Percentiles rank a stretch among this genome's conserved stretches.
Evolutionary conservation across 30 jellyfish, hydroid and myxozoan genomes (phyloP).

Genomic region (Hydractinia symbiolongicarpus): DNA sequence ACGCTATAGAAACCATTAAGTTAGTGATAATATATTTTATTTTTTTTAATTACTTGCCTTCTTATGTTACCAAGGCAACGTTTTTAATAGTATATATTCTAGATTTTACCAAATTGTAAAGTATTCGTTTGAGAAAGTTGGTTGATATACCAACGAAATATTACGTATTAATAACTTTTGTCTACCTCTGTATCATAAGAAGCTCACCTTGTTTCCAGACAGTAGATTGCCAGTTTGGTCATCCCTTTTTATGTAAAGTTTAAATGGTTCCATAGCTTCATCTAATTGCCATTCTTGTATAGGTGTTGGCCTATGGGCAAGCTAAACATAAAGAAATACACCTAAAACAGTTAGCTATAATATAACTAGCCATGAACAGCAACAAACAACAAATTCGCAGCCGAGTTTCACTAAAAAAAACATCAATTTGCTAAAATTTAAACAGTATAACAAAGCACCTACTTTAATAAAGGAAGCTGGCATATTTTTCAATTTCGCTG

Average conservation of each 20-base stretch:
- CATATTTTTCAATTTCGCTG: constrained; percentile 23
- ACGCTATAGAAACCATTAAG: too few relatives aligned
- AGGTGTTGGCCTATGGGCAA: constrained; percentile 72
- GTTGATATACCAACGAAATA: too few relatives aligned
- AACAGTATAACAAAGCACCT: background rate
- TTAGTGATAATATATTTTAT: too few relatives aligned
- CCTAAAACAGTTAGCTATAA: too few relatives aligned
- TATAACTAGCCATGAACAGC: background rate
- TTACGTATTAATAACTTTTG: too few relatives aligned
- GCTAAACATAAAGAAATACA: constrained; percentile 22
- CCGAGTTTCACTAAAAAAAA: too few relatives aligned
- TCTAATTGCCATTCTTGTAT: constrained; percentile 61
- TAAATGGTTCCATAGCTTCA: constrained; percentile 31
- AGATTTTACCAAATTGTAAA: too few relatives aligned
- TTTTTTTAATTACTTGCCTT: too few relatives aligned
- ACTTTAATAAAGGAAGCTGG: constrained; percentile 41
- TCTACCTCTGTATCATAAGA: background rate
- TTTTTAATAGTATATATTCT: too few relatives aligned
- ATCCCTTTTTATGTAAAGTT: constrained; percentile 53
- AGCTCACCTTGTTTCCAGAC: constrained; percentile 61
- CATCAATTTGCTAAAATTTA: too few relatives aligned
- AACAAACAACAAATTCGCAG: background rate
- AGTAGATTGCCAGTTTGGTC: constrained; percentile 67
- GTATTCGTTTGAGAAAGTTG: too few relatives aligned
- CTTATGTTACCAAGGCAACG: too few relatives aligned